These are phyloP conservation scores for Cariama cristata DNA, from an alignment of 2,113 vertebrate genomes.

Conservation along the genomic window DNA sequence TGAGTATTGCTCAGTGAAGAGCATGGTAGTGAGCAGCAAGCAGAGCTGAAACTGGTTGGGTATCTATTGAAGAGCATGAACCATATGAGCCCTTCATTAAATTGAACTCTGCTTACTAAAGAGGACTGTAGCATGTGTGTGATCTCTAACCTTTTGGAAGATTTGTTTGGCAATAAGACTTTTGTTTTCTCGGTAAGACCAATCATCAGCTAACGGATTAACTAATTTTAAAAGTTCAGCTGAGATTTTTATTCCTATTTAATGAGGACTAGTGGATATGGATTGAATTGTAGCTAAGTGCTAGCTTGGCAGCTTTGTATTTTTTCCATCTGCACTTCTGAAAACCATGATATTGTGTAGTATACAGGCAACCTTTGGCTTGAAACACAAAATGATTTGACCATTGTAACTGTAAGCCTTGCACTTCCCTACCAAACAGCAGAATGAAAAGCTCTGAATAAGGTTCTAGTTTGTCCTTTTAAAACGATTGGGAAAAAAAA, in stretches of 20 bases:
- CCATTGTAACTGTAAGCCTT: neutral
- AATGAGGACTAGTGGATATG: neutral
- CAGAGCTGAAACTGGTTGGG: neutral
- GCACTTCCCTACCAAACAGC: neutral
- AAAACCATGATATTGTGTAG: neutral
- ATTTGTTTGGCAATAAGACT: neutral
- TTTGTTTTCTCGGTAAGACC: neutral
- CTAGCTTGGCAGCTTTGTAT: neutral
- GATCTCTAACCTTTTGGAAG: neutral
- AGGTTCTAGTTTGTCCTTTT: neutral
- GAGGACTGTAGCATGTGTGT: neutral
- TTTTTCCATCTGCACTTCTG: neutral
- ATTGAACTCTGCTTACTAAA: neutral
- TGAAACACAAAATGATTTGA: neutral
- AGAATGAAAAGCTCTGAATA: neutral
- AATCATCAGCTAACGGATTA: neutral
- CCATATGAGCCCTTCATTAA: neutral
- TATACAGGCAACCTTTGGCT: neutral
- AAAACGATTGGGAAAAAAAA: neutral
- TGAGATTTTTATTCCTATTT: neutral
- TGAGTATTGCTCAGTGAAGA: neutral
- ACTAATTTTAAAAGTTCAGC: neutral
- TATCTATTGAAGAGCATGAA: neutral
- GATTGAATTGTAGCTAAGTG: neutral
- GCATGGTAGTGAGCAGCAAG: neutral